Percentiles rank a stretch among this genome's conserved stretches.
Conservation (phyloP, 2,888 invertebrate genomes). For the Melikaiella ostensackeni region DNA sequence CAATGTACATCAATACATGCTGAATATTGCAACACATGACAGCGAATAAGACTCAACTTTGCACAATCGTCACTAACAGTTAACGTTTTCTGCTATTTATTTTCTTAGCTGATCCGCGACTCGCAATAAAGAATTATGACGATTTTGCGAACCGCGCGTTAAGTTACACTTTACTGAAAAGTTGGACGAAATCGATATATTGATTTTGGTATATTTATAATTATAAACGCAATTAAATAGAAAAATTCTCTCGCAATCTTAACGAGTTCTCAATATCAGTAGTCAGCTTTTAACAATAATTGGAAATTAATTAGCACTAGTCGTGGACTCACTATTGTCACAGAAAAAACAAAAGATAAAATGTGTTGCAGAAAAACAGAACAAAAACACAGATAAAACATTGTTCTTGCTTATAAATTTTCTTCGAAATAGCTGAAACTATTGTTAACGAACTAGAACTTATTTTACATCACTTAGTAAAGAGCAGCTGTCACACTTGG, state of each 20-base stretch:
- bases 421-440: no score
- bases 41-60: conserved; percentile 41
- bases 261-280: background rate
- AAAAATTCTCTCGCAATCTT: background rate
- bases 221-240: background rate
- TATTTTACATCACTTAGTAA: no score
- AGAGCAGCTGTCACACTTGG: no score
- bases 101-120: conserved; percentile 12
- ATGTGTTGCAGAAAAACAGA: no score
- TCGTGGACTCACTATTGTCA: conserved; percentile 9
- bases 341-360: no score
- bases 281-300: conserved; percentile 4
- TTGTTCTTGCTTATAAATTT: no score
- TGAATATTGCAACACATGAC: conserved; percentile 38
- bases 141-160: conserved; percentile 13
- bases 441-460: no score
- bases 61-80: conserved; percentile 19
- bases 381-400: no score
- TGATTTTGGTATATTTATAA: background rate
- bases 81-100: conserved; percentile 11
- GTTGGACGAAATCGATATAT: background rate
- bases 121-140: background rate
- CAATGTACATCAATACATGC: conserved; percentile 49
- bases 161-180: background rate
- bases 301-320: background rate